phyloP scores from a whole-genome alignment of 2,113 vertebrate species.

The Eira barbara region DNA sequence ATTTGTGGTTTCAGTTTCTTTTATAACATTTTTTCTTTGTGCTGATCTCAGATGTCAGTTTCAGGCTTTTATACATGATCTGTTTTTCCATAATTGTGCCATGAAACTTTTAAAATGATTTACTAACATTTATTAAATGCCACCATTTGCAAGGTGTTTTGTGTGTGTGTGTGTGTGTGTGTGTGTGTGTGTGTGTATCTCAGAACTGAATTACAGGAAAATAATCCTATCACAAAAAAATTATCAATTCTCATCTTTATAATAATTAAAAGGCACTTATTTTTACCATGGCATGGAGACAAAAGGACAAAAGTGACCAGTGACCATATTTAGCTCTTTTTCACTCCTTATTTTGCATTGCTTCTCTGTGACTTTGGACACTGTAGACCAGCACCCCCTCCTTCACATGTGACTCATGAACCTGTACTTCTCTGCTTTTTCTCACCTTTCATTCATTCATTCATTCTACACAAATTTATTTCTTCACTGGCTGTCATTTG shows the following conservation, averaged over 20 bases:
- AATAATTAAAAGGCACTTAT: neutral
- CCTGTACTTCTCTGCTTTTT: neutral
- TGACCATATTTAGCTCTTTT: neutral
- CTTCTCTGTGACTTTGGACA: neutral
- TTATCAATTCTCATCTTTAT: neutral
- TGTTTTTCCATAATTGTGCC: neutral
- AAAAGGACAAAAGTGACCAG: neutral
- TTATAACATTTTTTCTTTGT: neutral
- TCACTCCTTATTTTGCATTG: neutral
- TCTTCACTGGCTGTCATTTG: neutral
- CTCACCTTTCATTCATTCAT: neutral
- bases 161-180: neutral
- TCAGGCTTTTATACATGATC: neutral
- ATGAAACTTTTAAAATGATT: neutral
- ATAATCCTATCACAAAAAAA: neutral
- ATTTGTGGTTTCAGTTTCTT: neutral
- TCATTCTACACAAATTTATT: neutral
- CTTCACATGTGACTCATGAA: neutral
- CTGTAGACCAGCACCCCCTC: neutral
- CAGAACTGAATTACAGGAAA: constrained; percentile 7
- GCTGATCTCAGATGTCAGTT: neutral
- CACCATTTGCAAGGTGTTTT: neutral
- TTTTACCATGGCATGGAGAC: neutral
- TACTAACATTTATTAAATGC: constrained; percentile 14
- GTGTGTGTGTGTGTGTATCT: neutral